phyloP scores from a whole-genome alignment of 2,888 invertebrate genomes.

The Acanthacorydalis orientalis region DNA sequence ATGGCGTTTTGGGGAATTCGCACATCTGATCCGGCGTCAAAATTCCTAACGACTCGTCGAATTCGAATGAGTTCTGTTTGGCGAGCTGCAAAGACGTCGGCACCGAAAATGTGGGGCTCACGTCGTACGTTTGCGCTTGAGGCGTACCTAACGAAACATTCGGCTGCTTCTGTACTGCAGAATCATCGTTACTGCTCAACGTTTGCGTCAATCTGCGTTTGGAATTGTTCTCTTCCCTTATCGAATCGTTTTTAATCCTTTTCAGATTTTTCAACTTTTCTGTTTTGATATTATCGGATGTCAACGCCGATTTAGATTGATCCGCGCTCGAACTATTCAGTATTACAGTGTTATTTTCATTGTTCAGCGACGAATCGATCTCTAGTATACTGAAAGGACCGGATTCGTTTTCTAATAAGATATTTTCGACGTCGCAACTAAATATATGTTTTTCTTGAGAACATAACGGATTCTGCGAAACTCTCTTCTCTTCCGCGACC shows the following conservation, averaged over 20 bases:
- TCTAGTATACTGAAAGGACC: constrained; percentile 5
- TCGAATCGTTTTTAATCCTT: not conserved
- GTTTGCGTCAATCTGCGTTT: not conserved
- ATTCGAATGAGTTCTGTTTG: constrained; percentile 66
- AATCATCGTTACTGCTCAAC: no score
- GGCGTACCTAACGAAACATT: no score
- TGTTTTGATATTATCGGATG: not conserved
- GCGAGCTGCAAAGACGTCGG: constrained; percentile 19
- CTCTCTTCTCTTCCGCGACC: constrained; percentile 4
- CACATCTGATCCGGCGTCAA: constrained; percentile 81
- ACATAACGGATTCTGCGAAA: not conserved
- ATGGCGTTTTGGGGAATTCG: constrained; percentile 46
- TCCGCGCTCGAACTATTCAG: not conserved
- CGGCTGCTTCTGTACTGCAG: no score
- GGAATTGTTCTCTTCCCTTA: not conserved
- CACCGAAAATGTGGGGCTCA: not conserved
- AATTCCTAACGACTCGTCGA: constrained; percentile 71
- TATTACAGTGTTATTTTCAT: not conserved
- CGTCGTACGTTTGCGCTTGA: no score
- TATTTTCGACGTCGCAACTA: no score
- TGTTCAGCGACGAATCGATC: not conserved
- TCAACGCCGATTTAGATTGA: not conserved
- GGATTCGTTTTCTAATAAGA: no score
- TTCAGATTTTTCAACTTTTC: not conserved
- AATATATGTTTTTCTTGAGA: no score